Evolutionary conservation across 2,113 vertebrate genomes (phyloP).

Genomic region (Sinosuthora webbiana): DNA sequence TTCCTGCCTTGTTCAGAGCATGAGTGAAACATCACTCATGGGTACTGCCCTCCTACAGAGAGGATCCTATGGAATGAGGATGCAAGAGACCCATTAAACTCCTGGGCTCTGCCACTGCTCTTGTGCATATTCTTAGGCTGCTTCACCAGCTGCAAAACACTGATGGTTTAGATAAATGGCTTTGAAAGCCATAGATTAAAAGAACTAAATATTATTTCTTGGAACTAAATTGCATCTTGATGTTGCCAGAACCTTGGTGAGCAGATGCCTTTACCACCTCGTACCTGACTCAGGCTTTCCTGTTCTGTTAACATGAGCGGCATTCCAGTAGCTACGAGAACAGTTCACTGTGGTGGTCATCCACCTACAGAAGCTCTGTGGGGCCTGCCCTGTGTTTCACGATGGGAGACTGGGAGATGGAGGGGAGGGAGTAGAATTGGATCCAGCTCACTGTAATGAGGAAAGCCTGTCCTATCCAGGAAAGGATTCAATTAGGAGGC

Average conservation of each 20-base stretch:
- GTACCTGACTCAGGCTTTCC: slow-evolving; percentile 3
- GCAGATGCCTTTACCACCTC: neutral
- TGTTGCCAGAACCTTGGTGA: neutral
- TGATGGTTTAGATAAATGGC: neutral
- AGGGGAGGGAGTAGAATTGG: slow-evolving; percentile 19
- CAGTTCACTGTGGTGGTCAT: neutral
- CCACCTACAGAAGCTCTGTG: slow-evolving; percentile 21
- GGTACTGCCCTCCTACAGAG: neutral
- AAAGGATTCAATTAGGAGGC: slow-evolving; percentile 57
- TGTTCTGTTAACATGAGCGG: neutral
- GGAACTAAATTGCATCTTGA: neutral
- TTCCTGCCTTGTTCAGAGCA: neutral
- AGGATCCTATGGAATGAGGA: neutral
- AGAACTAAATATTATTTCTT: neutral
- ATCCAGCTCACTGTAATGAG: slow-evolving; percentile 36
- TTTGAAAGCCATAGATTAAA: neutral
- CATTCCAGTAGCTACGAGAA: slow-evolving; percentile 6
- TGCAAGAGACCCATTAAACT: neutral
- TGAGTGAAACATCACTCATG: neutral
- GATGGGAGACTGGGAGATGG: neutral
- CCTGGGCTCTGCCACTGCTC: neutral
- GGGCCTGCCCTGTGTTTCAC: slow-evolving; percentile 8
- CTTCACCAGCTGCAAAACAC: neutral
- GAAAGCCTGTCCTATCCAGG: slow-evolving; percentile 29
- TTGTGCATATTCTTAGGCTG: neutral